A percentile compares a stretch with the other conserved stretches of the same genome.
These are phyloP conservation scores for Microcebus lehilahytsara DNA, from an alignment of 2,113 vertebrate genomes.

Conservation along the genomic window DNA sequence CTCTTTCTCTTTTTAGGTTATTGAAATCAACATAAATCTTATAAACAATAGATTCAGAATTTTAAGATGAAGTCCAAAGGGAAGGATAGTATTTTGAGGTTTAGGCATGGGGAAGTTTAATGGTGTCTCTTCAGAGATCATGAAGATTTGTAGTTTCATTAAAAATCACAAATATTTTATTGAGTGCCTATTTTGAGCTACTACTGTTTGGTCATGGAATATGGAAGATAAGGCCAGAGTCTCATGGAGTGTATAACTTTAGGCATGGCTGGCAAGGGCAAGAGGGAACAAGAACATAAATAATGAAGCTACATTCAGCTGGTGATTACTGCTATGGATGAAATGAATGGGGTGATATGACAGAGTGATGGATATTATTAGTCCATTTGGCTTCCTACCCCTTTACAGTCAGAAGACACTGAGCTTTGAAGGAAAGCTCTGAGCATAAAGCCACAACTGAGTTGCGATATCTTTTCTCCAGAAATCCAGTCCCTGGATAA, in stretches of 20 bases:
- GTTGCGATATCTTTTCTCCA: not conserved
- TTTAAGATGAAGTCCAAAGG: not conserved
- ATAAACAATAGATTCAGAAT: not conserved
- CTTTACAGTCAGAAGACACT: not conserved
- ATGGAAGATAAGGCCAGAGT: not conserved
- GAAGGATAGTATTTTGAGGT: not conserved
- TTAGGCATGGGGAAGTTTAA: not conserved
- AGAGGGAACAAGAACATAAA: not conserved
- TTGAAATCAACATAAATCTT: constrained; percentile 8
- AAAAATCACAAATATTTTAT: not conserved
- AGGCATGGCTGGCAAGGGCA: not conserved
- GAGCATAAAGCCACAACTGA: not conserved
- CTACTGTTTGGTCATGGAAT: not conserved
- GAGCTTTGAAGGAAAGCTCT: not conserved
- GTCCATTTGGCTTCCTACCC: not conserved
- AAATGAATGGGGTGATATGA: not conserved
- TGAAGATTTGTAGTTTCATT: not conserved
- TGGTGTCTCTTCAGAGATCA: not conserved
- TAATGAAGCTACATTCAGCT: not conserved
- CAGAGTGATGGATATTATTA: no score
- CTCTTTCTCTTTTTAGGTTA: not conserved
- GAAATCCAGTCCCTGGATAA: not conserved
- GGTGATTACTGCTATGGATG: not conserved
- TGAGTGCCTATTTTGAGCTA: not conserved
- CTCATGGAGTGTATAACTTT: not conserved